phyloP scores from a whole-genome alignment of 2,888 invertebrate genomes.

The Ypsolopha sequella region DNA sequence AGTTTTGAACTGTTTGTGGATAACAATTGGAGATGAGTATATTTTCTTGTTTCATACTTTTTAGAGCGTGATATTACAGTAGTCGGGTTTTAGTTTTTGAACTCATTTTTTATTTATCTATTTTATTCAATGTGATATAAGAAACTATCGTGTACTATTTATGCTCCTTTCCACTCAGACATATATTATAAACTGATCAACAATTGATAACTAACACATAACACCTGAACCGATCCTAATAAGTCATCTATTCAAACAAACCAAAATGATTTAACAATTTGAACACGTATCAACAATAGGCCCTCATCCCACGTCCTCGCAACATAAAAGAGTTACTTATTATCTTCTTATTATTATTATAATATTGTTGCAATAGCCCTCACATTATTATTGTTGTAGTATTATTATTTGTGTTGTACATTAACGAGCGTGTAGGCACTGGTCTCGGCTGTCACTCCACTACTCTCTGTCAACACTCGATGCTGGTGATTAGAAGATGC shows the following conservation, averaged over 20 bases:
- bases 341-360: conserved; percentile 62
- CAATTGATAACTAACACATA: too few species aligned
- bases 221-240: background rate
- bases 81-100: too few species aligned
- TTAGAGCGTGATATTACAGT: too few species aligned
- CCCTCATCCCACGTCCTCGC: background rate
- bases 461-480: background rate
- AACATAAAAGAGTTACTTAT: conserved; percentile 44
- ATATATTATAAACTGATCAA: too few species aligned
- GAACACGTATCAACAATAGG: background rate
- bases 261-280: background rate
- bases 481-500: background rate
- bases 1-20: too few species aligned
- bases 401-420: conserved; percentile 30
- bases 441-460: background rate
- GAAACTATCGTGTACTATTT: too few species aligned
- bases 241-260: conserved; percentile 5
- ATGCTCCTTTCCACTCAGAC: too few species aligned
- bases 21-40: too few species aligned
- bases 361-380: conserved; percentile 58
- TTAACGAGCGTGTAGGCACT: conserved; percentile 65
- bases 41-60: too few species aligned
- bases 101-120: too few species aligned
- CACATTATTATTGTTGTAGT: conserved; percentile 18
- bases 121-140: too few species aligned